Base-by-base conservation (phyloP, 2,888 invertebrate genomes). In the Teinopalpus imperialis region DNA sequence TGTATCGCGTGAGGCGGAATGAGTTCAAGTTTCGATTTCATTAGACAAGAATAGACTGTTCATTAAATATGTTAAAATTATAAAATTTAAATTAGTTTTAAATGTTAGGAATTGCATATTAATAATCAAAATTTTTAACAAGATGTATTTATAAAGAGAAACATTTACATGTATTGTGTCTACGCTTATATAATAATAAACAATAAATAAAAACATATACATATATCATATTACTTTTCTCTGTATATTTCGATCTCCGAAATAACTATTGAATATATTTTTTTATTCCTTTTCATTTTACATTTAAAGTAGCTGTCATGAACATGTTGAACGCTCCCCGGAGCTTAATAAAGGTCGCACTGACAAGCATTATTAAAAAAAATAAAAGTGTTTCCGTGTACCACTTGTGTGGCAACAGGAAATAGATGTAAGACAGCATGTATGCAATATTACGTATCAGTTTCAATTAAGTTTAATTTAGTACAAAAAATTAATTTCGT, bases 381-480 rank as follows among this genome's bases (percentile, higher is more conserved):
- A 41, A 12, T 47, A 30, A 41, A 41, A 47, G 41, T 29, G 31
- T 47, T 36, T 41, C 46, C 41, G 35, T 47, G 46, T 47, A 47
- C 46, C 44, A 39, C 39, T 44, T 53, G 63, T 63, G 64, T 59
- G 65, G 65, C 40, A 54, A 54, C 48, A 55, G 57, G 57, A 57
- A 58, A 53, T 47, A 10, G 29, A 12, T 7, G 39, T 34, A 46
- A 37, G 41, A 41, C 31, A 23, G 10, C 42, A 16, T 36, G 49
- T 46, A 59, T 61, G 66, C 66, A 65, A 67, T 66, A 69, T 61
- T 64, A 60, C 50, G 59, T 54, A 48, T 41, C 53, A 58, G 51
- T 55, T 47, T 49, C 45, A 49, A 52, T 21, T n/a, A n/a, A n/a
- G n/a, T n/a, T n/a, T n/a, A n/a, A n/a, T n/a, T n/a, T n/a, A n/a